Percentiles rank a stretch among this genome's conserved stretches.
Conservation (phyloP, 1,140 invertebrate genomes). For the Trichonephila clavipes region DNA sequence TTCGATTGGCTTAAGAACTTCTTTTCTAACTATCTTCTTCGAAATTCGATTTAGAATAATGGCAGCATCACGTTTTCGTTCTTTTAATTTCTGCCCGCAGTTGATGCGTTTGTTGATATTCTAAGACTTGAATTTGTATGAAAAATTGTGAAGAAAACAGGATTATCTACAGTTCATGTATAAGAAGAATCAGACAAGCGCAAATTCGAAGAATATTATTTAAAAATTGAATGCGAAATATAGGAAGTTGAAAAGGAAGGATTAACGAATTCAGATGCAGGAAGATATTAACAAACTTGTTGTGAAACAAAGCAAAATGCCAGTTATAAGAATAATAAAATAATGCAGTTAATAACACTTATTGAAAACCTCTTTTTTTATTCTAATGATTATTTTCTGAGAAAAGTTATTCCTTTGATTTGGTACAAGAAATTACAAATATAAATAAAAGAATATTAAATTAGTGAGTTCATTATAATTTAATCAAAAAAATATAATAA, state of each 20-base stretch:
- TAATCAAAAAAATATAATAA: no score
- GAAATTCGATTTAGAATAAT: neutral
- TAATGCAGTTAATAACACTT: neutral
- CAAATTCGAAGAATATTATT: neutral
- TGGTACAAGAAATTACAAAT: neutral
- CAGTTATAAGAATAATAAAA: neutral
- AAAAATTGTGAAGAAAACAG: neutral
- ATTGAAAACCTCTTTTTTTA: neutral
- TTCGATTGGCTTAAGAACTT: neutral
- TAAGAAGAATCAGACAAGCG: neutral
- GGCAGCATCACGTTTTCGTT: neutral
- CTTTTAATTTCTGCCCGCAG: neutral
- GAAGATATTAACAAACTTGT: no score
- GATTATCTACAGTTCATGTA: neutral
- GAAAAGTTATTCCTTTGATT: conserved; percentile 6
- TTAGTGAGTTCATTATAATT: neutral
- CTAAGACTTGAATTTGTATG: neutral
- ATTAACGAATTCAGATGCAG: no score
- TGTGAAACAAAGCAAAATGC: neutral
- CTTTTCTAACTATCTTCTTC: neutral
- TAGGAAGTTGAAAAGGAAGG: neutral
- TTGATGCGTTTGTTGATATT: neutral
- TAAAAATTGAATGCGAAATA: no score
- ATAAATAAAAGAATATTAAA: neutral
- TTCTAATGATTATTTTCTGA: neutral